Base-by-base conservation (phyloP, 2,888 invertebrate species). In the Steinernema scapterisci region DNA sequence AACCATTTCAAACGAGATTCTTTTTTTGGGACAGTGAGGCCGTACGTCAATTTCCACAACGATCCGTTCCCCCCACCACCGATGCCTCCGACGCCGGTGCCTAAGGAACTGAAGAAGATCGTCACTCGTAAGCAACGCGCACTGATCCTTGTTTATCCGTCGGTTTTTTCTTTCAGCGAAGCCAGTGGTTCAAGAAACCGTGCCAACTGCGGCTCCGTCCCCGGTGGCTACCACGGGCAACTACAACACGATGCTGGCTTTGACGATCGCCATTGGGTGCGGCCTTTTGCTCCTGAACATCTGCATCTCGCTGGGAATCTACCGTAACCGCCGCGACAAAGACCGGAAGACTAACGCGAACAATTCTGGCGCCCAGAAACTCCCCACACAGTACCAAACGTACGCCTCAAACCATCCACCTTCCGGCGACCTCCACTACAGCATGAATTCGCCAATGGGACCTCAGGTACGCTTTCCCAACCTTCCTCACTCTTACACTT, bases 11-110 rank as follows among this genome's bases (percentile, higher is more conserved):
- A 82, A 21, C 78, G 78, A 23, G 81, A 84, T 44, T 78, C 80
- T 1, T 87, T 86, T 74, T 88, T 81, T 72, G 87, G 87, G 19
- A 79, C 80, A 11, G 83, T 85, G 3, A 79, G 85, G 7, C 85
- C 85, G 23, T 84, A 82, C 70, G 80, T 83, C 1, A 77, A 80
- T n/a, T 79, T 78, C 51, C 74, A 80, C 71, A 84, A 85, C 63
- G 75, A 84, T 43, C 86, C 86, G 13, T 84, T 86, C 70, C 86
- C 87, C 21, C 84, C 86, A 16, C 87, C 87, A 31, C 86, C 87
- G 25, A 77, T 85, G 81, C 86, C 87, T 11, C 87, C 87, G 9
- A 82, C 87, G 5, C 84, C 85, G 0, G 73, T 82, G 19, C 78
- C 80, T 1, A 78, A 76, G 27, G 79, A 80, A 21, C 43, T 76